Base-by-base conservation (phyloP, 2,797 vertebrate genomes). In the Australoheros facetus region DNA sequence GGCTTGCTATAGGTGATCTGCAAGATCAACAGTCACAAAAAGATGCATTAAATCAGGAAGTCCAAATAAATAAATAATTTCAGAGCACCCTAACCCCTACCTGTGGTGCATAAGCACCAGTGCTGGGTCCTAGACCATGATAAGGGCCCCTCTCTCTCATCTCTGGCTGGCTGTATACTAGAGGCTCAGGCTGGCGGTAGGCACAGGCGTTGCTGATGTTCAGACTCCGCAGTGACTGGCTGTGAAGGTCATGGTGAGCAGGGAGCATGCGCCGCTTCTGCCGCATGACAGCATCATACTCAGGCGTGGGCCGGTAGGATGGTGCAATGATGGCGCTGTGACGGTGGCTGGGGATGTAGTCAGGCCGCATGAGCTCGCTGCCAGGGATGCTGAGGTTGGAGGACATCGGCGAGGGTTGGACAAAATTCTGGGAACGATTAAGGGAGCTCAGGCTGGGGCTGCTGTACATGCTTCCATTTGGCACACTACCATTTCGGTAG, bases 151-250 rank as follows among this genome's bases (percentile, higher is more conserved):
- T 93, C 83, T 99, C 97, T 64, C 96, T 95, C 90, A 99, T 98
- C 92, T 99, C 98, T 0, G 98, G 97, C 82, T 99, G 98, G 90
- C 98, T 99, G 80, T 99, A 98, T 71, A 99, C 98, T 85, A 99
- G 93, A 13, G 96, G 96, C 90, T 98, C 97, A 0, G 97, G 96
- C 84, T 98, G 97, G 48, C 96, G 96, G 88, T 99, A 99, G 58
- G 96, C 97, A 1, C 97, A 97, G 0, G 98, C 94, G 71, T 97
- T 97, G 77, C 97, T 97, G 83, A 98, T 97, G 87, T 97, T 99
- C 76, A 99, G 97, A 89, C 97, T 99, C 39, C 97, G 96, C 90
- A 99, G 88, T 4, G 98, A 99, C 71, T 98, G 98, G 90, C 97
- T 99, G 84, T 99, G 98, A 87, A 95, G 96, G 76, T 98, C 97